A percentile compares a stretch with the other conserved stretches of the same genome.
phyloP scores from a whole-genome alignment of 2,113 vertebrate species.

The Petrocephalus microphthalmus region DNA sequence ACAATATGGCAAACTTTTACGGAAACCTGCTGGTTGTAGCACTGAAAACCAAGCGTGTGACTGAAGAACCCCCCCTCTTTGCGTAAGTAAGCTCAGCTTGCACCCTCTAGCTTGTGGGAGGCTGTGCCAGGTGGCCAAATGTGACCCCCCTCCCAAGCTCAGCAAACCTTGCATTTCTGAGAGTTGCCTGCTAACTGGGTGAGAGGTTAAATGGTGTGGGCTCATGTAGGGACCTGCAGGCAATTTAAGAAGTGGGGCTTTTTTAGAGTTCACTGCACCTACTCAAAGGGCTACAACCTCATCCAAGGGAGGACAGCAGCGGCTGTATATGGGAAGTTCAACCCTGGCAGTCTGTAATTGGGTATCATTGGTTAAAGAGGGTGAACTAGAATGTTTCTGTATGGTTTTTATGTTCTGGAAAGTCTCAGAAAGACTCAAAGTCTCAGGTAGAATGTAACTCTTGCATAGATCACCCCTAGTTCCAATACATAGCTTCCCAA shows the following conservation, averaged over 20 bases:
- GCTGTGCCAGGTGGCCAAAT: background rate
- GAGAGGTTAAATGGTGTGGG: background rate
- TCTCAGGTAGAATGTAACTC: background rate
- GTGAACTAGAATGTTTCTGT: background rate
- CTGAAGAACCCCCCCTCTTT: background rate
- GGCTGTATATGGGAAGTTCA: background rate
- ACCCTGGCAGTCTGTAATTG: background rate
- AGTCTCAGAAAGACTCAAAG: too few relatives aligned
- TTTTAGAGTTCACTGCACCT: background rate
- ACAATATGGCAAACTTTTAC: background rate
- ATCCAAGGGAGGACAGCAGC: background rate
- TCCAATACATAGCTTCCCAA: background rate
- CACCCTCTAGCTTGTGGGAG: background rate
- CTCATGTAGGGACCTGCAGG: background rate
- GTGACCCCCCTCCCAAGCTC: background rate
- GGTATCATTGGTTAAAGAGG: background rate
- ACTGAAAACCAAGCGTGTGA: background rate
- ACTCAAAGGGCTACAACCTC: background rate
- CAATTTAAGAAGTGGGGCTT: background rate
- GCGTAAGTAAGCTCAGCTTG: background rate
- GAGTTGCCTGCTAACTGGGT: slow-evolving; percentile 1
- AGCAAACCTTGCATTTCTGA: background rate
- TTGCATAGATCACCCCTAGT: background rate
- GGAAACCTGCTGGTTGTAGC: background rate
- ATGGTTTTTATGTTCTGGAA: background rate